Conservation (phyloP, 2,113 vertebrate species). For the Plotosus lineatus region DNA sequence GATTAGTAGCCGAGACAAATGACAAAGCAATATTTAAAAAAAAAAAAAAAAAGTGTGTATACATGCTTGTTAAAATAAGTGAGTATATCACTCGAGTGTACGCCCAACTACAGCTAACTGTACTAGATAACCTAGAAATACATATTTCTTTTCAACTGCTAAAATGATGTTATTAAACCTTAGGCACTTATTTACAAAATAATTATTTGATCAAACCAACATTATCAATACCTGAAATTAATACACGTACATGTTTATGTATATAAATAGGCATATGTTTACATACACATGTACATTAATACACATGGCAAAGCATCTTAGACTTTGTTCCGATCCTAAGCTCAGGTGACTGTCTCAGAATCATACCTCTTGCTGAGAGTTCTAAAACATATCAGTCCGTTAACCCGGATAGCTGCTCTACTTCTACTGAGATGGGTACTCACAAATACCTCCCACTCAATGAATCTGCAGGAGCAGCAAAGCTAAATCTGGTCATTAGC, state of each 20-base stretch:
- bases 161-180: neutral
- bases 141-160: neutral
- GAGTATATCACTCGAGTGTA: too few species aligned
- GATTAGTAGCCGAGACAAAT: too few species aligned
- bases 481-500: neutral
- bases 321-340: neutral
- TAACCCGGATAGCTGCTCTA: conserved; percentile 4
- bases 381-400: neutral
- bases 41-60: too few species aligned
- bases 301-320: neutral
- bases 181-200: neutral
- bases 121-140: neutral
- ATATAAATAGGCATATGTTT: neutral
- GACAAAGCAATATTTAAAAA: too few species aligned
- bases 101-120: too few species aligned
- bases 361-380: conserved; percentile 8
- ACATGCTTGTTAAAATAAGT: too few species aligned
- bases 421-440: conserved; percentile 8
- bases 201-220: neutral
- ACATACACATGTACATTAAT: neutral
- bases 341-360: neutral
- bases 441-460: neutral
- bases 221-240: neutral
- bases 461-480: neutral
- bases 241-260: neutral